Percentiles rank a stretch among this genome's conserved stretches.
Evolutionary conservation across 2,888 invertebrate species (phyloP).

Genomic region (Laothoe populi): DNA sequence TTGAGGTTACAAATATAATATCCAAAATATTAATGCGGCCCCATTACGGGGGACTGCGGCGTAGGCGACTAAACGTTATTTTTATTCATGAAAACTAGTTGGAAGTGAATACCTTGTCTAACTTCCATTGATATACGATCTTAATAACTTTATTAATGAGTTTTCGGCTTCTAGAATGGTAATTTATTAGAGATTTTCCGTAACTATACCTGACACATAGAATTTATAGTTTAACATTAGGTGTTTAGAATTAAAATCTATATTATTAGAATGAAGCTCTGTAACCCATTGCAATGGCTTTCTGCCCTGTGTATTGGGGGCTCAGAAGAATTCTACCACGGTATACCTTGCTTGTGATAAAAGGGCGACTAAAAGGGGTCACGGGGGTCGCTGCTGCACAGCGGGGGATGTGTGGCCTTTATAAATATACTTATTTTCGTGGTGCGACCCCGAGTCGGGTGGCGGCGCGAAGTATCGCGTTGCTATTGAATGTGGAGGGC

Average conservation of each 20-base stretch:
- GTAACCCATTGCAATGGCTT: too few species aligned
- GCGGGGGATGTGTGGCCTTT: too few species aligned
- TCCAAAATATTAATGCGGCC: slow-evolving; percentile 18
- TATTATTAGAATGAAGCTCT: background rate
- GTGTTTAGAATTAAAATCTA: background rate
- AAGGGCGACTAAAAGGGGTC: too few species aligned
- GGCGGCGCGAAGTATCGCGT: too few species aligned
- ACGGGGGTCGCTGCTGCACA: too few species aligned
- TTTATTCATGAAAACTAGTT: slow-evolving; percentile 24
- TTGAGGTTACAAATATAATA: slow-evolving; percentile 17
- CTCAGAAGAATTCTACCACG: too few species aligned
- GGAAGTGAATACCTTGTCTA: slow-evolving; percentile 20
- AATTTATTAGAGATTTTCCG: slow-evolving; percentile 3
- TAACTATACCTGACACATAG: background rate
- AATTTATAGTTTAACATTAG: background rate
- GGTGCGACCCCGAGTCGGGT: too few species aligned
- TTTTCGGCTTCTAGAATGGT: slow-evolving; percentile 1
- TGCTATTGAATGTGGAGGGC: too few species aligned
- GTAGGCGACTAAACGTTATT: slow-evolving; percentile 19
- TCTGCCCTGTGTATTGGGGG: too few species aligned
- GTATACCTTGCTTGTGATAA: too few species aligned
- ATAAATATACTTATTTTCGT: too few species aligned
- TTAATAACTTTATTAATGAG: slow-evolving; percentile 22
- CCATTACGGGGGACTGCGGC: slow-evolving; percentile 6
- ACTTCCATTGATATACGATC: slow-evolving; percentile 13